Conservation (phyloP, 2,888 invertebrate species). For the Eupithecia dodoneata region DNA sequence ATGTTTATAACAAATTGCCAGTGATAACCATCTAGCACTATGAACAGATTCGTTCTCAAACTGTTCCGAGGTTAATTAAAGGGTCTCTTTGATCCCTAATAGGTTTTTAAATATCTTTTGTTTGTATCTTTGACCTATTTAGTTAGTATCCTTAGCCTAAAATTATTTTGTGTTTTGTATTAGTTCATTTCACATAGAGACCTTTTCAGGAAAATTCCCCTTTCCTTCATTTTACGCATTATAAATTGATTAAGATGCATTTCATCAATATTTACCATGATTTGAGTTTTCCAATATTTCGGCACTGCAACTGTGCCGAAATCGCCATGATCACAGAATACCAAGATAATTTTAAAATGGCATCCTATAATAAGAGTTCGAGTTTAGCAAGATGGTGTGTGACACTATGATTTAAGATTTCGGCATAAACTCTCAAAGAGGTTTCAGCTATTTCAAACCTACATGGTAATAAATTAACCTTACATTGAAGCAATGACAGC, state of each 20-base stretch:
- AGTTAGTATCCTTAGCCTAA: not conserved
- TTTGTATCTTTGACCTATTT: too few relatives aligned
- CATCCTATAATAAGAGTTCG: too few relatives aligned
- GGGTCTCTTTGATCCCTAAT: not conserved
- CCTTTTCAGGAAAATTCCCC: not conserved
- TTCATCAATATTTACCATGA: not conserved
- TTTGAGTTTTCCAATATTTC: too few relatives aligned
- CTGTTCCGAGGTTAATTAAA: not conserved
- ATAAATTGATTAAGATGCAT: not conserved
- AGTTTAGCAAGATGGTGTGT: too few relatives aligned
- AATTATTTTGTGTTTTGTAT: not conserved
- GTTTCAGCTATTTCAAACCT: not conserved
- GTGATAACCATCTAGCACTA: not conserved
- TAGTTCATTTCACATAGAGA: not conserved
- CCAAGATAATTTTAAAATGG: too few relatives aligned
- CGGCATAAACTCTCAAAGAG: too few relatives aligned
- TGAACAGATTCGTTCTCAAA: not conserved
- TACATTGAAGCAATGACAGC: not conserved
- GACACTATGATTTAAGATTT: too few relatives aligned
- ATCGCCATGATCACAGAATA: too few relatives aligned
- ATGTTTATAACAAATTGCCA: constrained; percentile 6
- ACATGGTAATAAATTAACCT: constrained; percentile 1
- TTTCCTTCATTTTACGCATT: not conserved
- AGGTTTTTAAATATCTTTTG: too few relatives aligned
- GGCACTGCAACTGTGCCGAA: too few relatives aligned